Evolutionary conservation across 2,888 invertebrate species (phyloP).

Genomic region (Osmoderma eremita): DNA sequence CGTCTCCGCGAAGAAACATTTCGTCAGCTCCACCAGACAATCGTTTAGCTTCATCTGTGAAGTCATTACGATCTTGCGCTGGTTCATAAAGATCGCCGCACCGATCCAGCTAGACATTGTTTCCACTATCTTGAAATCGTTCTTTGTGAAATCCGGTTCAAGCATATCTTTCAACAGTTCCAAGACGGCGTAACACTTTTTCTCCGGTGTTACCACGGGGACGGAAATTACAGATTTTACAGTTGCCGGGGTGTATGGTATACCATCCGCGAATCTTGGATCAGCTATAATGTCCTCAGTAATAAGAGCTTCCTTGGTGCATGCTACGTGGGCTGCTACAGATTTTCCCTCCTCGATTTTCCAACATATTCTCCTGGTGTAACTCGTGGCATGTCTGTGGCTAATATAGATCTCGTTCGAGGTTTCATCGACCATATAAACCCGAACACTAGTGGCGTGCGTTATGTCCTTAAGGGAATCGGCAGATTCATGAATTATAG

Average conservation of each 20-base stretch:
- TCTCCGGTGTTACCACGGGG: conserved; percentile 68
- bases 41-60: conserved; percentile 62
- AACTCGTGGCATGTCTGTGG: conserved; percentile 64
- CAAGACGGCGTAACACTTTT: conserved; percentile 69
- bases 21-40: conserved; percentile 60
- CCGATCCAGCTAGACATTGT: conserved; percentile 63
- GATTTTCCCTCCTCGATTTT: conserved; percentile 68
- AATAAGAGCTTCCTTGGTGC: conserved; percentile 67
- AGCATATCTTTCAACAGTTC: conserved; percentile 67
- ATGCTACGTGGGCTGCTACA: conserved; percentile 69
- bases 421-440: conserved; percentile 68
- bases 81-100: conserved; percentile 62
- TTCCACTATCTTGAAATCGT: conserved; percentile 58
- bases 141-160: conserved; percentile 54
- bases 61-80: conserved; percentile 57
- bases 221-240: conserved; percentile 70
- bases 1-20: conserved; percentile 67
- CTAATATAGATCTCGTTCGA: conserved; percentile 68
- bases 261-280: conserved; percentile 68
- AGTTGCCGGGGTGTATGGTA: conserved; percentile 65
- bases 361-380: conserved; percentile 68
- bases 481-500: conserved; percentile 68
- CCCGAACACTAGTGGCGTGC: conserved; percentile 64
- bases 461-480: conserved; percentile 66
- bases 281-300: conserved; percentile 68